Evolutionary conservation across 2,888 invertebrate species (phyloP).

Genomic region (Diachrysia chrysitis): DNA sequence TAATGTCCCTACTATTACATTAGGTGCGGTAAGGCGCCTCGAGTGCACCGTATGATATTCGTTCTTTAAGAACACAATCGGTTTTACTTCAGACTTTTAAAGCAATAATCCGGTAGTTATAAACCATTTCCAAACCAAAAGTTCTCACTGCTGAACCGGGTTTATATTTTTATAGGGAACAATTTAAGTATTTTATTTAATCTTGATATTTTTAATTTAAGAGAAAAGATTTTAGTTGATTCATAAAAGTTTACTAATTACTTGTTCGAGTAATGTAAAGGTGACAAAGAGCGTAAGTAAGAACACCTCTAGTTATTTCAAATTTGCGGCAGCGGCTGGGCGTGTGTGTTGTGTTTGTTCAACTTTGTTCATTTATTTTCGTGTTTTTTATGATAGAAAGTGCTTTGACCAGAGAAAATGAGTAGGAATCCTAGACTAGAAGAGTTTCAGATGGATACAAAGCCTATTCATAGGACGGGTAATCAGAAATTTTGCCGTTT

Average conservation of each 20-base stretch:
- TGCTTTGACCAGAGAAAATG: conserved; percentile 63
- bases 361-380: conserved; percentile 45
- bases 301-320: conserved; percentile 49
- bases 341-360: conserved; percentile 47
- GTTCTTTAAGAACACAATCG: too few relatives aligned
- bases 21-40: too few relatives aligned
- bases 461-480: conserved; percentile 62
- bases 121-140: too few relatives aligned
- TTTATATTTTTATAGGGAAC: too few relatives aligned
- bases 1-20: too few relatives aligned
- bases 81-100: too few relatives aligned
- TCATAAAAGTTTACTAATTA: not conserved
- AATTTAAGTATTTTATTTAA: too few relatives aligned
- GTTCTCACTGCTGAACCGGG: too few relatives aligned
- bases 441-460: conserved; percentile 81
- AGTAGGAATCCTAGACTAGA: conserved; percentile 75
- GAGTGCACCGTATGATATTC: too few relatives aligned
- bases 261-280: not conserved
- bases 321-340: conserved; percentile 55
- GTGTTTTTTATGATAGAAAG: conserved; percentile 55
- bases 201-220: too few relatives aligned
- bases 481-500: conserved; percentile 67
- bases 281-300: not conserved
- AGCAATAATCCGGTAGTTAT: too few relatives aligned
- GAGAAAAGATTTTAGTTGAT: not conserved